Evolutionary conservation across 2,113 vertebrate species (phyloP), one percentile per base, ranked within the genome.

Genomic region (Eulacestoma nigropectus): DNA sequence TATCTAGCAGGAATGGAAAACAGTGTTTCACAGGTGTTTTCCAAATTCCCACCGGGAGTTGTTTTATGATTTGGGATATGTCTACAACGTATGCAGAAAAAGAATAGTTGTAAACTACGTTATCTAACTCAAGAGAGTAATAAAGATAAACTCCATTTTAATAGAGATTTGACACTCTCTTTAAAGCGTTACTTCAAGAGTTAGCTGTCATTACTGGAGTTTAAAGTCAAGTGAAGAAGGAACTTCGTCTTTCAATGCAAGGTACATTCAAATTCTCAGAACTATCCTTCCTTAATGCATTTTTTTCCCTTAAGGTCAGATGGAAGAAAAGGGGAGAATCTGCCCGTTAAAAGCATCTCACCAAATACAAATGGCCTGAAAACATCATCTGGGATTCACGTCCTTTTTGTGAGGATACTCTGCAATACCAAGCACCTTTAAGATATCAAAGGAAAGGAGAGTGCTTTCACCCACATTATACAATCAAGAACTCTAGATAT

Each of bases 231-330:
- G 67, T 57, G 55, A 92, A 93, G 82, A 92, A 69, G 47, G 32
- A 85, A 49, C 17, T 44, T 85, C 73, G 52, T 62, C 37, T 89
- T 68, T 35, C 42, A 70, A 26, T 16, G 44, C 69, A 84, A 86
- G 75, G 63, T 81, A 86, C 56, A 41, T 37, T 78, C 52, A 70
- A 35, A 46, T 75, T 73, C 57, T 91, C 81, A 91, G 53, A 93
- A 62, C 23, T 35, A 62, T 60, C 41, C 16, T 86, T 78, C 56
- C 30, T 95, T 96, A 96, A 97, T 96, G 93, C 60, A 70, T 56
- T 81, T 95, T 95, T 94, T 88, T 77, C 83, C 85, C 88, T 95
- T 72, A 92, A 91, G 94, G 95, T 96, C 89, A 95, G 77, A 79
- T 76, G n/a, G 13, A 84, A 78, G 46, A 91, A 96, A 95, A 87